These are phyloP conservation scores for Naso thynnoides DNA, from an alignment of 2,797 vertebrate genomes.

Conservation along the genomic window DNA sequence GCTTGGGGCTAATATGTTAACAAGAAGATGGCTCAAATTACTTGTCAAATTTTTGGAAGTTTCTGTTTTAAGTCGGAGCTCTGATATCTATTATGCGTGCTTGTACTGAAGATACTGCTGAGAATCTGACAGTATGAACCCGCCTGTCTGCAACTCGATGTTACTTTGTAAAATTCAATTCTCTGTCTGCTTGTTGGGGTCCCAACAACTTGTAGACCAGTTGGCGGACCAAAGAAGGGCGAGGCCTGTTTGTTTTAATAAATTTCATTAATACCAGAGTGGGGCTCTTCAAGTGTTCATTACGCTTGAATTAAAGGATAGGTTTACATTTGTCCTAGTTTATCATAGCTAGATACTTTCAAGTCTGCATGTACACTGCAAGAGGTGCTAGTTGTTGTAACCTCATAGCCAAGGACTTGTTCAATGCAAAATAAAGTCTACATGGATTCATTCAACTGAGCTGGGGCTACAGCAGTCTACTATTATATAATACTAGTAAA, in stretches of 20 bases:
- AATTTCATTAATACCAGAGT: background rate
- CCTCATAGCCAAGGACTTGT: too few species aligned
- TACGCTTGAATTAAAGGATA: background rate
- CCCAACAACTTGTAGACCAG: constrained; percentile 18
- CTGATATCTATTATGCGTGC: constrained; percentile 27
- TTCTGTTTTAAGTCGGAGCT: constrained; percentile 46
- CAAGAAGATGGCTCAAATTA: constrained; percentile 42
- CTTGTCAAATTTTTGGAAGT: constrained; percentile 51
- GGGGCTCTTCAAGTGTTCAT: background rate
- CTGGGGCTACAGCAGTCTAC: too few species aligned
- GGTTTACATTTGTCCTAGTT: background rate
- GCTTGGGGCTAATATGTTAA: constrained; percentile 56
- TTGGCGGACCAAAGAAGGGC: background rate
- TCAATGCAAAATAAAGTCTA: too few species aligned
- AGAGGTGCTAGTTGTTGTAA: background rate
- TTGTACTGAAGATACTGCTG: constrained; percentile 35
- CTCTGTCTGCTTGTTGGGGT: background rate
- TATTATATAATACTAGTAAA: too few species aligned
- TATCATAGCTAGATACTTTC: background rate
- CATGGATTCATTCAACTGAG: too few species aligned
- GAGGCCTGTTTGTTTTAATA: constrained; percentile 8
- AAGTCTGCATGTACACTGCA: background rate
- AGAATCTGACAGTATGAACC: constrained; percentile 31
- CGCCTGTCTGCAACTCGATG: constrained; percentile 24
- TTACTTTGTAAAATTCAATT: constrained; percentile 25